phyloP scores from a whole-genome alignment of 2,113 vertebrate genomes.

The Alces alces region DNA sequence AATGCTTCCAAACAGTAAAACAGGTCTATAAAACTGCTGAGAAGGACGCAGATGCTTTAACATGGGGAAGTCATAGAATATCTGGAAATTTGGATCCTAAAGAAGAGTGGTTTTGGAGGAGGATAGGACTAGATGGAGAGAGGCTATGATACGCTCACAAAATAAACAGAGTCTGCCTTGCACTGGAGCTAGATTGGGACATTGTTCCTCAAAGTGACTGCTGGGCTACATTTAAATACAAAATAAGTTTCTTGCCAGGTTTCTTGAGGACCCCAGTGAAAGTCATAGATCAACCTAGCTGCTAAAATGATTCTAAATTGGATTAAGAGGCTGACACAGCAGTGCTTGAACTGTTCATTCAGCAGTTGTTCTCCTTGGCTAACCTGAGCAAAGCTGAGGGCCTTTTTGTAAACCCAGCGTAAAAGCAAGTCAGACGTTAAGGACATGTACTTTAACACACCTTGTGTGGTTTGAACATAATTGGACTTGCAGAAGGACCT shows the following conservation, averaged over 20 bases:
- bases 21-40: not conserved
- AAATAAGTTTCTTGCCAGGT: conserved; percentile 7
- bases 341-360: not conserved
- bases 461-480: not conserved
- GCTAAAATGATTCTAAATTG: conserved; percentile 6
- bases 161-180: not conserved
- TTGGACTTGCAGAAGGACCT: not conserved
- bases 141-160: not conserved
- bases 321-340: conserved; percentile 3
- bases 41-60: not conserved
- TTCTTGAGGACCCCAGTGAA: not conserved
- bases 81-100: not conserved
- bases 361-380: conserved; percentile 50
- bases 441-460: not conserved
- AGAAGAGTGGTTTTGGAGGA: not conserved
- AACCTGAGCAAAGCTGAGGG: not conserved
- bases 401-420: not conserved
- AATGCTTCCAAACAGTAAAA: not conserved
- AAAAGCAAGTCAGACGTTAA: not conserved
- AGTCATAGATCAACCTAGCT: not conserved
- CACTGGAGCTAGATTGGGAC: not conserved
- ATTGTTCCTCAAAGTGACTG: conserved; percentile 34
- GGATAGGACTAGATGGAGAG: not conserved
- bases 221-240: conserved; percentile 19
- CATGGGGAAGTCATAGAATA: not conserved